Base-by-base conservation (phyloP, 2,888 invertebrate species). In the Drepanosiphum platanoidis region DNA sequence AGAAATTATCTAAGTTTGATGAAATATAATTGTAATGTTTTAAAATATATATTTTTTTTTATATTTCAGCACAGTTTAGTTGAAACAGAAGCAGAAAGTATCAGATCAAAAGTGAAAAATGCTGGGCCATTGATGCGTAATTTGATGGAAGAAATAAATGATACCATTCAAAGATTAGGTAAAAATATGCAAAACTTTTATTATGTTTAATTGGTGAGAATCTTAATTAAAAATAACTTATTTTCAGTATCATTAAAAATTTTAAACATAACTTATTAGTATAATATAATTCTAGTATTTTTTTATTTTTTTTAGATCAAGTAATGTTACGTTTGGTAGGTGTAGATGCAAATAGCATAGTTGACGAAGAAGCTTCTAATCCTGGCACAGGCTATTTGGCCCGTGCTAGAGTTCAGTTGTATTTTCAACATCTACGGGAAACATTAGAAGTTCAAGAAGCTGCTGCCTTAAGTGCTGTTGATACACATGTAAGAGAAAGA, bases 11-110 rank as follows among this genome's bases (percentile, higher is more conserved):
- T 5, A 42, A 46, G n/a, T 80, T 68, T 36, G 4, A 52, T 52
- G 4, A 52, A 52, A 52, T 52, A 52, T 52, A 5, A 52, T 52
- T 36, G 36, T 70, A 42, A 78, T 71, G 18, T 5, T 70, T 84
- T 27, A 74, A 3, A 79, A 32, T 64, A 42, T 80, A 22, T 66
- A 5, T 32, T 86, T n/a, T n/a, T n/a, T n/a, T n/a, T n/a, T 7
- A 68, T 74, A 83, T 88, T 88, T 34, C 87, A 91, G 91, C 91
- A 92, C 86, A 89, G 91, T 3, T 88, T 92, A 86, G 89, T 92
- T 71, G 92, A 92, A 88, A 90, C 90, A 7, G 92, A 92, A 88
- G 92, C 92, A n/a, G 92, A 92, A 87, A 91, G 90, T 87, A 90
- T 92, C n/a, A 89, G 92, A 58, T 89, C 90, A 32, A 90, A 91